Percentiles rank a stretch among this genome's conserved stretches.
Evolutionary conservation across 2,113 vertebrate genomes (phyloP).

Genomic region (Cyanoramphus novaezelandiae): DNA sequence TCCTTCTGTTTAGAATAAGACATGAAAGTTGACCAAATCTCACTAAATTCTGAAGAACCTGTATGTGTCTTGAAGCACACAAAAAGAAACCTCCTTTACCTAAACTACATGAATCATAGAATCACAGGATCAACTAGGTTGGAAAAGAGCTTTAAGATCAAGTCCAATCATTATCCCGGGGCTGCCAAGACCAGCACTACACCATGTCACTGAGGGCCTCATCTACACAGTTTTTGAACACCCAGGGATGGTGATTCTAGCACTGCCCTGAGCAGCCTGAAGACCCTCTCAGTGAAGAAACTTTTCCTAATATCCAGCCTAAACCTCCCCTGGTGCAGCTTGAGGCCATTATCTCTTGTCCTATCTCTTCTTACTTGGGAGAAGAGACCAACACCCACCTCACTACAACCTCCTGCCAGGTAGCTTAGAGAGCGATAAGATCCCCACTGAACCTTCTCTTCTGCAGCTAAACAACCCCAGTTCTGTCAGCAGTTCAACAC

Average conservation of each 20-base stretch:
- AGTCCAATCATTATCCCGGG: neutral
- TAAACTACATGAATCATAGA: neutral
- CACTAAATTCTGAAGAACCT: conserved; percentile 5
- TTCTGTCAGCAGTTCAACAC: neutral
- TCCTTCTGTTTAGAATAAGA: neutral
- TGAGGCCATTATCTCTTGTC: neutral
- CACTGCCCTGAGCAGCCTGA: neutral
- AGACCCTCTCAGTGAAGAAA: neutral
- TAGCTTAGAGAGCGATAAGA: neutral
- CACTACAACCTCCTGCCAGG: neutral
- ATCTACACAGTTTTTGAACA: neutral
- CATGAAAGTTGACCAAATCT: neutral
- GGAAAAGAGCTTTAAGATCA: neutral
- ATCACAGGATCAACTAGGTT: neutral
- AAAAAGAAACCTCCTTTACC: neutral
- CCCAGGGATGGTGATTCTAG: neutral
- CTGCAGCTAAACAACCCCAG: neutral
- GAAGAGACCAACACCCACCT: neutral
- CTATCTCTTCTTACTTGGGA: neutral
- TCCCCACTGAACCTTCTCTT: neutral
- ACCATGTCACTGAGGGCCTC: neutral
- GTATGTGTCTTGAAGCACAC: neutral
- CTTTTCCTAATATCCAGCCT: neutral
- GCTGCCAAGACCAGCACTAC: neutral
- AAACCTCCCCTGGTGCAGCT: neutral